These are phyloP conservation scores for Kradibia gibbosae DNA, from an alignment of 1,140 invertebrate genomes.

Conservation along the genomic window DNA sequence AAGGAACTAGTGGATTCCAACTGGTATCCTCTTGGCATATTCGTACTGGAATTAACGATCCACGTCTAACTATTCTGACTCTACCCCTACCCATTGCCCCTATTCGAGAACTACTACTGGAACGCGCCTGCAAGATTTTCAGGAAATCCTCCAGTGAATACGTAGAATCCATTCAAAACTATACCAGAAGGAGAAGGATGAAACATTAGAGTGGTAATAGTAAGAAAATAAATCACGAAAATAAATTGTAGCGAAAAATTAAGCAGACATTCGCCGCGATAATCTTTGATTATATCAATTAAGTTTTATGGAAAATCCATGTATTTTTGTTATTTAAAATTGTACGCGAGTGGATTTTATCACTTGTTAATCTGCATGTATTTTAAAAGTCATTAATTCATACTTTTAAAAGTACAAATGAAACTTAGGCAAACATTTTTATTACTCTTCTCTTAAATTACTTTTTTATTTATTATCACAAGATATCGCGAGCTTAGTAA, in stretches of 20 bases:
- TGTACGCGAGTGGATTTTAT: no score
- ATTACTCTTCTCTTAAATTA: no score
- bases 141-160: conserved; percentile 54
- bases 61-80: conserved; percentile 59
- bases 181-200: not conserved
- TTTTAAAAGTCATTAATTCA: no score
- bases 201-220: not conserved
- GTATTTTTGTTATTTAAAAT: no score
- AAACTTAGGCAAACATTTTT: no score
- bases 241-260: not conserved
- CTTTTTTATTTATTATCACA: no score
- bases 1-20: conserved; percentile 37
- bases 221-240: not conserved
- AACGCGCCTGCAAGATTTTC: conserved; percentile 54
- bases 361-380: no score
- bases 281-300: not conserved
- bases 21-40: conserved; percentile 58
- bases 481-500: no score
- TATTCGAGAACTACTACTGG: conserved; percentile 8
- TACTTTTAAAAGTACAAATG: no score
- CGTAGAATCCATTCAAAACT: not conserved
- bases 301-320: not conserved
- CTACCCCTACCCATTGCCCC: conserved; percentile 7
- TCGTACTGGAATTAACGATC: conserved; percentile 67
- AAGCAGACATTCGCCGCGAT: no score